Evolutionary conservation across 1,140 invertebrate species (phyloP), one percentile per base, ranked within the genome.

Genomic region (Cataglyphis hispanica): DNA sequence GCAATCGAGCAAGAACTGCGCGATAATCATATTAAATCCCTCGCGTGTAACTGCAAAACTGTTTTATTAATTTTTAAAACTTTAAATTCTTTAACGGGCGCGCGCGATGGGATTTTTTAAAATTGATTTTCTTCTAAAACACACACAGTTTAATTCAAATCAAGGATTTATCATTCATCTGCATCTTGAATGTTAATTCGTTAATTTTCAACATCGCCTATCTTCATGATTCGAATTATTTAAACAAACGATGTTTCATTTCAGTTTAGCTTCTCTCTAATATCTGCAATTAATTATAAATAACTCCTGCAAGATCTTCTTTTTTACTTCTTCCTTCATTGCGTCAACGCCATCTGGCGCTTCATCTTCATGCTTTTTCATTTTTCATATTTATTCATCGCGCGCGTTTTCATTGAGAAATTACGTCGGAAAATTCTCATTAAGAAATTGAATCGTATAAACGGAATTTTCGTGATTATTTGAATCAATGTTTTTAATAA

Each of bases 1-100:
- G 58, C 66, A 50, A 19, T 50, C 46, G 50, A 72, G 66, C 6
- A 72, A 58, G 37, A 72, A 60, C 37, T 11, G 53, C 53, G 34
- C 13, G 40, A 61, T 72, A 34, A 72, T 74, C 67, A 22, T 10
- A 60, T 83, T 81, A 60, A 70, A 19, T 6, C 34, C 25, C 43
- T n/a, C 50, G 10, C 40, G 46, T 50, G 16, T 19, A 25, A 11
- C 67, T 8, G 25, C 46, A 27, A 69, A 43, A 27, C 58, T 31
- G 6, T 34, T 25, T 72, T 60, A 50, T 50, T 22, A 37, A 78
- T 69, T 37, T 34, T 40, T 22, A 37, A 6, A 8, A 3, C 10
- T 5, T 50, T 25, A 37, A 67, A 27, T 56, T 11, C 66, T n/a
- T 34, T 25, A 8, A 74, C 31, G 31, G 31, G 31, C 31, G 31